Base-by-base conservation (phyloP, 1,140 invertebrate genomes). In the Drosophila kurseongensis region DNA sequence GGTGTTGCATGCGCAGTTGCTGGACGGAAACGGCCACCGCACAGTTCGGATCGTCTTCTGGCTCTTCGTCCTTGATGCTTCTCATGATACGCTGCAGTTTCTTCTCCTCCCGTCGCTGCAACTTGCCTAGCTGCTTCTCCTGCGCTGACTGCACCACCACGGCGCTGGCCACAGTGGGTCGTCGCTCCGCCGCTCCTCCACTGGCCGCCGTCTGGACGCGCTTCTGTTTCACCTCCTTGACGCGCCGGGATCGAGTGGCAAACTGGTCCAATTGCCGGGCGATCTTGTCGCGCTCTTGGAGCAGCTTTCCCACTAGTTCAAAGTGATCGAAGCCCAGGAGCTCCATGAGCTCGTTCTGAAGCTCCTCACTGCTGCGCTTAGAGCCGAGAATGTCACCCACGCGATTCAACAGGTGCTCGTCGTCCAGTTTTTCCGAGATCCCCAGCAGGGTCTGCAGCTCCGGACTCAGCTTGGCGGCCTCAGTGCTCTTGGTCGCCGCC, bases 271-370 rank as follows among this genome's bases (percentile, higher is more conserved):
- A 62, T 90, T 95, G 80, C 13, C 93, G 91, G 5, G 94, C 89
- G 36, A 96, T 95, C 45, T 94, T 93, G 16, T 93, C 90, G 63
- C 96, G 93, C 91, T 98, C 94, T 81, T 95, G 93, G 8, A 99
- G 93, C 52, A 98, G 93, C 48, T 95, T 94, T 81, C 95, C 94
- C 50, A 98, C 96, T 41, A 98, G 94, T 80, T 97, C 96, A 92
- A 99, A 96, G 77, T 97, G 93, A 78, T 98, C 97, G 93, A 96
- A 98, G 6, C 98, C 58, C 97, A 93, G 16, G 14, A 98, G 92
- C 77, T 98, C 97, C 93, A 98, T 96, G 7, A 99, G 92, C 92
- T 98, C 97, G 93, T 96, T 97, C 90, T 98, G 96, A 61, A 98
- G 92, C 86, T 96, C 96, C 81, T 96, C 95, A 86, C 95, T 94